Conservation (phyloP, 2,797 vertebrate genomes). For the Megaceryle alcyon region DNA sequence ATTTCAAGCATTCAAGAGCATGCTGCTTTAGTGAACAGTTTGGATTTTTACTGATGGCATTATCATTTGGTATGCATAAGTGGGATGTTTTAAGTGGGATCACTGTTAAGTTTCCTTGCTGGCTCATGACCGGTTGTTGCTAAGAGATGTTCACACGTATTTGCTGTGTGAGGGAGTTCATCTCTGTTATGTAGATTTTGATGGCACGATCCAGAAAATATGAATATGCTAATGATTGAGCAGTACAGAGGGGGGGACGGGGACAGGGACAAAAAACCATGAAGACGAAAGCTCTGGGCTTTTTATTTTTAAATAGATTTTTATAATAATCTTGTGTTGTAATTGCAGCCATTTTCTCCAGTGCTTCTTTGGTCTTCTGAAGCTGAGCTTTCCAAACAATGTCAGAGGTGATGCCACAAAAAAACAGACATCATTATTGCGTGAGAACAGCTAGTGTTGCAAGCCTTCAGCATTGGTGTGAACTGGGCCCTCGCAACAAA, state of each 20-base stretch:
- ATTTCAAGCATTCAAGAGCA: not conserved
- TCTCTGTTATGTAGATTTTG: constrained; percentile 65
- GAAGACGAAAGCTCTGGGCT: not conserved
- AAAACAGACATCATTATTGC: not conserved
- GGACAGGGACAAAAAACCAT: not conserved
- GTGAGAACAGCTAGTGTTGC: not conserved
- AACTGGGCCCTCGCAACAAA: not conserved
- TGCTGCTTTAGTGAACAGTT: constrained; percentile 43
- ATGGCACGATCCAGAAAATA: constrained; percentile 61
- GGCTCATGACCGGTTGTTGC: constrained; percentile 38
- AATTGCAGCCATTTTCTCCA: not conserved
- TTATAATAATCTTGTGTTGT: not conserved
- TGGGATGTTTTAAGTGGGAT: constrained; percentile 73
- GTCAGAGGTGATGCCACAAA: not conserved
- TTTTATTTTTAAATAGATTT: not conserved
- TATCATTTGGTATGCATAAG: constrained; percentile 70
- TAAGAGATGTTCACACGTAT: constrained; percentile 67
- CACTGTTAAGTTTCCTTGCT: constrained; percentile 59
- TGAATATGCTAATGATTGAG: constrained; percentile 64
- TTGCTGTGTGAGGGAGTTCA: constrained; percentile 55
- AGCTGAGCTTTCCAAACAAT: not conserved
- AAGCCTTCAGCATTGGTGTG: not conserved
- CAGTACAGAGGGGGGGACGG: not conserved
- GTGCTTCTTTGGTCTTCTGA: not conserved
- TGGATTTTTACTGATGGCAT: constrained; percentile 55